Base-by-base conservation (phyloP, 2,797 vertebrate genomes). In the Crenuchus spilurus region DNA sequence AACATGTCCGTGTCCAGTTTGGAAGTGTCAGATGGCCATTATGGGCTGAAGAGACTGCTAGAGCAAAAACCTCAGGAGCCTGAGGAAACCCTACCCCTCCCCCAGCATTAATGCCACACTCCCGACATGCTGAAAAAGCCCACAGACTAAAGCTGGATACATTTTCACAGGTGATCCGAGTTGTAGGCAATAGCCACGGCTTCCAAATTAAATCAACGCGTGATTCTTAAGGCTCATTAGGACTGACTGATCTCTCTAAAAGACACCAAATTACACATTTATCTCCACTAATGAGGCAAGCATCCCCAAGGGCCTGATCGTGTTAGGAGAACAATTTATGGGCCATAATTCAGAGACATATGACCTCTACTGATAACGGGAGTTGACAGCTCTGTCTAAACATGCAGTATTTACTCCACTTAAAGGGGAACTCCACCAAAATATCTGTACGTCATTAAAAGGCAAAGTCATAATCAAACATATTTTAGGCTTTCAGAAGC, bases 251-350 rank as follows among this genome's bases (percentile, higher is more conserved):
- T 80, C 69, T 49, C 57, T 22, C 26, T 37, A 63, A 65, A 70
- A 68, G 58, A 72, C 28, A 61, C 68, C 57, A 62, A 79, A 77
- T 64, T 65, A 72, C 52, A 63, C 42, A n/a, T 77, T 82, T 57
- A 77, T 80, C 75, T 80, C 74, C 46, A 35, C 64, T 82, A 80
- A 80, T 63, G 70, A 75, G 69, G 63, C 66, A 51, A 55, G 42
- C 35, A 39, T 68, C 62, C 63, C 58, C 58, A 41, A 39, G 31
- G 65, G 71, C 26, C 39, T 26, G 49, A 64, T 68, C 71, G 54
- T 62, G 57, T 70, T 62, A 57, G 67, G 44, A 60, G 58, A 24
- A 67, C 65, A 69, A 52, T 57, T 78, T 74, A 55, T 57, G 65
- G 30, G 51, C 51, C 49, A 70, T 74, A 78, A 78, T 60, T 65